Percentiles rank a stretch among this genome's conserved stretches.
Evolutionary conservation across 2,113 vertebrate genomes (phyloP).

Genomic region (Anser cygnoides): DNA sequence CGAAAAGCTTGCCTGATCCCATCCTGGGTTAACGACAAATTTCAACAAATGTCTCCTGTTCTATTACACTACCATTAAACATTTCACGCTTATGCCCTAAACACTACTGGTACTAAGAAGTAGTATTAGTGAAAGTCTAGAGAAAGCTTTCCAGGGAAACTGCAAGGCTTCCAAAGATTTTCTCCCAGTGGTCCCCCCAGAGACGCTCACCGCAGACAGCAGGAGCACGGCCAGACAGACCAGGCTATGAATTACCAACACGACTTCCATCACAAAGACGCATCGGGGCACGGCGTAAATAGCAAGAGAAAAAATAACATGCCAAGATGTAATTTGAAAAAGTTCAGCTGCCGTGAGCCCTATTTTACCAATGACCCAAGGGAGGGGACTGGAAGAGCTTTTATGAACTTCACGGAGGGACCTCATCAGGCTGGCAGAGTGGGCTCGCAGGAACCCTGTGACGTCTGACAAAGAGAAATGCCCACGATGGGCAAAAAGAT

Average conservation of each 20-base stretch:
- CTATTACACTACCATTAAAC: background rate
- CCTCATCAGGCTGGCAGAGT: background rate
- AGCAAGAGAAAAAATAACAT: background rate
- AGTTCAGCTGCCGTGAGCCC: background rate
- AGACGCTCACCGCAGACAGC: accelerated
- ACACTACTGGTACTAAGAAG: background rate
- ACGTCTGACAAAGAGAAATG: background rate
- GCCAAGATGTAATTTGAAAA: background rate
- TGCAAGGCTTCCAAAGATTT: background rate
- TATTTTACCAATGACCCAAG: background rate
- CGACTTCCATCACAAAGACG: background rate
- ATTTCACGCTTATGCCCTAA: background rate
- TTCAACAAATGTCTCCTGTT: background rate
- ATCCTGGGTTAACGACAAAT: no score
- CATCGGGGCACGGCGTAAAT: background rate
- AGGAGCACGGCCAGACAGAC: background rate
- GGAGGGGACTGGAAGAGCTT: background rate
- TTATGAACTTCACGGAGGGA: background rate
- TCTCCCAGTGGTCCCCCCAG: background rate
- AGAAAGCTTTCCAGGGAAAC: background rate
- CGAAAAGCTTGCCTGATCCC: no score
- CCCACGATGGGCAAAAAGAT: background rate
- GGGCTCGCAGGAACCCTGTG: background rate
- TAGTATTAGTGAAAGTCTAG: background rate
- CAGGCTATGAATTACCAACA: background rate